phyloP scores from a whole-genome alignment of 1,140 invertebrate genomes.

The Temnothorax longispinosus region DNA sequence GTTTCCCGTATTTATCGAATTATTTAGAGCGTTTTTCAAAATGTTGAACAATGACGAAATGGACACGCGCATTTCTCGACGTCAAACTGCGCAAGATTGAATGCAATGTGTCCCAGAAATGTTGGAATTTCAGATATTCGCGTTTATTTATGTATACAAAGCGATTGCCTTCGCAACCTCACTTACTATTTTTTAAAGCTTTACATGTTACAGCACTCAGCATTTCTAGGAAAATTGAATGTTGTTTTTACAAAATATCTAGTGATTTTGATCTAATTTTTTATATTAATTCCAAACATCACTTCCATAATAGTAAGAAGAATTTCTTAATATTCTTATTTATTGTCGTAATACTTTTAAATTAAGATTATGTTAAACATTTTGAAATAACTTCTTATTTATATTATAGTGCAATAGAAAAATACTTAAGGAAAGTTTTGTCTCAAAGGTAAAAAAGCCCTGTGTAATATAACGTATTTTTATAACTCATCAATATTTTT shows the following conservation, averaged over 20 bases:
- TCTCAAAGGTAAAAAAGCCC: neutral
- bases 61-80: neutral
- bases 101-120: neutral
- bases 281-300: neutral
- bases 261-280: neutral
- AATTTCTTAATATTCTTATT: neutral
- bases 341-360: neutral
- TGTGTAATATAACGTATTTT: neutral
- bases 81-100: conserved; percentile 11
- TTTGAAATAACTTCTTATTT: neutral
- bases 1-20: conserved; percentile 30
- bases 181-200: neutral
- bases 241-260: neutral
- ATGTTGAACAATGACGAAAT: neutral
- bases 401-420: neutral
- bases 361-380: neutral
- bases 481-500: neutral
- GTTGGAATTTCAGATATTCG: neutral
- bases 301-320: neutral
- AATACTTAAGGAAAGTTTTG: neutral
- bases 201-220: neutral
- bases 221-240: neutral
- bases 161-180: neutral
- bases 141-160: conserved; percentile 1
- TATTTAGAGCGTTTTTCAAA: conserved; percentile 13